phyloP scores from a whole-genome alignment of 2,888 invertebrate genomes.

The Tridacna crocea region DNA sequence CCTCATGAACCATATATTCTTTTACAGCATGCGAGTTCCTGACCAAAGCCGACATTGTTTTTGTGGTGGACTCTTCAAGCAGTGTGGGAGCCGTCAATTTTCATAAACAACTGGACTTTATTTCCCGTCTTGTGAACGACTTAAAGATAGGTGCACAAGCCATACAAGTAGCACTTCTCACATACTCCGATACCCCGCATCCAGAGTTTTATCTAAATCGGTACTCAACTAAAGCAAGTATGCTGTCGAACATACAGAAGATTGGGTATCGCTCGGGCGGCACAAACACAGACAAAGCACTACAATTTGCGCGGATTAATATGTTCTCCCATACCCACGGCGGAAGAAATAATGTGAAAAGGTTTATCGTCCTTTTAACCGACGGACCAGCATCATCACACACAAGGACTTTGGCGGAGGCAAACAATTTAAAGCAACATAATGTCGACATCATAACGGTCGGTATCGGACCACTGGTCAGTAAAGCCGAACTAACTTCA shows the following conservation, averaged over 20 bases:
- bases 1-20: background rate
- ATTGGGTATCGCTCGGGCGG: constrained; percentile 55
- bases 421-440: constrained; percentile 54
- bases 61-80: constrained; percentile 67
- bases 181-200: constrained; percentile 61
- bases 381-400: constrained; percentile 62
- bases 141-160: constrained; percentile 62
- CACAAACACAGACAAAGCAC: constrained; percentile 59
- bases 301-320: constrained; percentile 53
- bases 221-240: constrained; percentile 49
- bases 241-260: constrained; percentile 61
- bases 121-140: constrained; percentile 62
- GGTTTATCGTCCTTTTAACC: constrained; percentile 65
- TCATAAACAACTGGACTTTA: constrained; percentile 67
- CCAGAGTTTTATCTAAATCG: constrained; percentile 69
- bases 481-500: constrained; percentile 59
- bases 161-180: constrained; percentile 67
- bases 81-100: constrained; percentile 65
- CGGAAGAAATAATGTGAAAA: constrained; percentile 48
- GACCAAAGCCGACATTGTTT: constrained; percentile 69
- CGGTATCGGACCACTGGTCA: constrained; percentile 64
- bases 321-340: constrained; percentile 57
- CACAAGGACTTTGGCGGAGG: constrained; percentile 54
- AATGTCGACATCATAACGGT: constrained; percentile 59
- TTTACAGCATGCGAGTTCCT: constrained; percentile 67